phyloP scores from a whole-genome alignment of 2,797 vertebrate genomes.

The Mus caroli region DNA sequence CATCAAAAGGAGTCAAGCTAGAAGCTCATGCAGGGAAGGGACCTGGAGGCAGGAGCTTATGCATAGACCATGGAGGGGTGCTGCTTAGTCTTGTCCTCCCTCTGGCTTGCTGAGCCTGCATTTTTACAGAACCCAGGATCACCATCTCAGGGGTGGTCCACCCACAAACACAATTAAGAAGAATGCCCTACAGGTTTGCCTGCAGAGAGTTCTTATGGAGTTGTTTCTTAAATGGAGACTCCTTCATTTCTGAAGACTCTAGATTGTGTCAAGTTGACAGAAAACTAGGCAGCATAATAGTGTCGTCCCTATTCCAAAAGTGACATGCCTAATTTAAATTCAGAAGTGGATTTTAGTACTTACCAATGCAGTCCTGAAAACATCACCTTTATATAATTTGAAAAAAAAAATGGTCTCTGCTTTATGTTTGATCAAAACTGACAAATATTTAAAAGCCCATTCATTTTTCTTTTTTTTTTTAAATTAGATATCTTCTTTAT shows the following conservation, averaged over 20 bases:
- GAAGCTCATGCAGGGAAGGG: not conserved
- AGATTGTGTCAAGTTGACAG: not conserved
- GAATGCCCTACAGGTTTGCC: not conserved
- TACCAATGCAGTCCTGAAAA: not conserved
- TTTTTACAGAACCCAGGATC: not conserved
- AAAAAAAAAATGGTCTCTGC: not conserved
- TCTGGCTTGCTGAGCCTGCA: not conserved
- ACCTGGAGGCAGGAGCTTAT: not conserved
- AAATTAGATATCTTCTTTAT: too few relatives aligned
- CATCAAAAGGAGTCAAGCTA: not conserved
- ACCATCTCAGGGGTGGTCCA: too few relatives aligned
- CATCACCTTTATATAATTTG: not conserved
- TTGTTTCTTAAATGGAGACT: not conserved
- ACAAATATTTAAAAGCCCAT: not conserved
- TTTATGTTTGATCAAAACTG: not conserved
- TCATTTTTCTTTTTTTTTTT: too few relatives aligned
- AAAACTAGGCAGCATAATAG: not conserved
- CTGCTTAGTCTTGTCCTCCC: not conserved
- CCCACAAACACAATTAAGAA: not conserved
- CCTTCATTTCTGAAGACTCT: not conserved
- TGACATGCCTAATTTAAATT: not conserved
- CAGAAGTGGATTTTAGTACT: not conserved
- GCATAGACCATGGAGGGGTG: not conserved
- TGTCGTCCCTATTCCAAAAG: conserved; percentile 25
- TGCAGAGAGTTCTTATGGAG: not conserved